Conservation (phyloP, 2,113 vertebrate species). For the Sula dactylatra region DNA sequence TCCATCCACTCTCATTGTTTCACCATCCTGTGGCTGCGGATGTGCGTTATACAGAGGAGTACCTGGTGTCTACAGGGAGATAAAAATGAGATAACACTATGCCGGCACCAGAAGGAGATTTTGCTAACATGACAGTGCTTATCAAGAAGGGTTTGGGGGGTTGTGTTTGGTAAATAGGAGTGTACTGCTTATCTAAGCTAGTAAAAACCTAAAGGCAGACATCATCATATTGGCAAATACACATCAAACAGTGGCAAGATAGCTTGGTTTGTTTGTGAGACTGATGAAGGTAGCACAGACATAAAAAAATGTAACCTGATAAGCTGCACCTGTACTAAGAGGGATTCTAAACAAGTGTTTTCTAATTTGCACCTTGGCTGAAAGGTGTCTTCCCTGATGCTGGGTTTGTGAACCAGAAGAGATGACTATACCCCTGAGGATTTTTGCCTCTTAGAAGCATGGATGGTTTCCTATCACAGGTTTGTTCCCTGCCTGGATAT, state of each 20-base stretch:
- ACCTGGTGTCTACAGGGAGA: not conserved
- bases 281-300: not conserved
- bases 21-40: not conserved
- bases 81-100: not conserved
- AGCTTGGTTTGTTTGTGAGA: not conserved
- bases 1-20: not conserved
- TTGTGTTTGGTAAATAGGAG: not conserved
- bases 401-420: not conserved
- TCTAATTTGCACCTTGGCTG: not conserved
- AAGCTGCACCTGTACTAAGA: not conserved
- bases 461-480: not conserved
- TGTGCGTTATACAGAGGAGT: not conserved
- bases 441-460: not conserved
- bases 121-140: not conserved
- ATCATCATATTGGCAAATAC: not conserved
- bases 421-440: not conserved
- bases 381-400: not conserved
- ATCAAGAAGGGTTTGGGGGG: not conserved
- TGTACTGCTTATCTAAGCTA: not conserved
- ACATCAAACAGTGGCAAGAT: not conserved
- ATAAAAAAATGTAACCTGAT: not conserved
- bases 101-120: not conserved
- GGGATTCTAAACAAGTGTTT: not conserved
- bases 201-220: not conserved
- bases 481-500: not conserved